Evolutionary conservation across 2,113 vertebrate genomes (phyloP), one percentile per base, ranked within the genome.

Genomic region (Oryzias celebensis): DNA sequence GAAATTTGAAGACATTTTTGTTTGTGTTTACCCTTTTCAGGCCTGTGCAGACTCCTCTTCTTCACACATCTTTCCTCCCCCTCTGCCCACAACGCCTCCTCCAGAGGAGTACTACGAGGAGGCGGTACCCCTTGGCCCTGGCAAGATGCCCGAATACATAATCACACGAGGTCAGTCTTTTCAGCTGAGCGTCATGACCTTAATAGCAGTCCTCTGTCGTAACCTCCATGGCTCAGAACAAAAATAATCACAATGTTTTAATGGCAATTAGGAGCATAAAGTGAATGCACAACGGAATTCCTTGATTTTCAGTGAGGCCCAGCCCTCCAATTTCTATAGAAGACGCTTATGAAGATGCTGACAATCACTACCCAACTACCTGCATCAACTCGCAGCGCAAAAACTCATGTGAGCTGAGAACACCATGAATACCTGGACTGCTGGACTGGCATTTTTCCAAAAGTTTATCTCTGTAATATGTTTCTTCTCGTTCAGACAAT

Each of bases 81-180:
- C 95, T 0, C 89, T 98, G 64, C 96, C 96, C 77, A 98, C 92
- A 58, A 97, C 95, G 2, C 95, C 95, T 44, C 96, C 95, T 0
- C 96, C 97, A 0, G 96, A 99, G 88, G 96, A 96, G 66, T 96
- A 98, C 83, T 99, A 98, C 0, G 97, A 99, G 83, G 97, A 98
- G 81, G 97, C 97, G 1, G 94, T 96, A 65, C 97, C 96, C 2
- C 91, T 99, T 51, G 92, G 95, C 8, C 95, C 97, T 0, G 96
- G 95, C 70, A 95, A 93, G 60, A 77, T 90, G 28, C 96, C 97
- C 0, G 95, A 98, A 75, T 98, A 98, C 79, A 97, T 98, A 90
- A 95, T 94, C 64, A 93, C 95, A 53, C 94, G 92, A 87, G 94
- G 96, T 98, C 88, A 93, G 96, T 41, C 4, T 88, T 45, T 28